Evolutionary conservation across 2,113 vertebrate genomes (phyloP).

Genomic region (Toxostoma redivivum): DNA sequence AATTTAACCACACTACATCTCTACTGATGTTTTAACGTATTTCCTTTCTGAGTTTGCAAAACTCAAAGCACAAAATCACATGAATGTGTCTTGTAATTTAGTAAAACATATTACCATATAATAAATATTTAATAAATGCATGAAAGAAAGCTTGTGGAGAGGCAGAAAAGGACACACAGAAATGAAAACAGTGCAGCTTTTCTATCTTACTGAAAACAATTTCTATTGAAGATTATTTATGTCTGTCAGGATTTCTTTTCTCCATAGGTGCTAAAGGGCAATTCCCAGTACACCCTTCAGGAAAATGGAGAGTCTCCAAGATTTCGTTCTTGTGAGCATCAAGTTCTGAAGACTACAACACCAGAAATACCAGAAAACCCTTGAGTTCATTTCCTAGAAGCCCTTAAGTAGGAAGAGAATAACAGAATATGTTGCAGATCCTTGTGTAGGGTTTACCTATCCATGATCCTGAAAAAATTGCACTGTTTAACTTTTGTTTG

Average conservation of each 20-base stretch:
- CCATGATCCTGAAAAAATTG: neutral
- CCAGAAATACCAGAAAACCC: neutral
- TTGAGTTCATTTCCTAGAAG: neutral
- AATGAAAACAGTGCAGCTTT: neutral
- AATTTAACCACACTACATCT: neutral
- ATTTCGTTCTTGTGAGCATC: neutral
- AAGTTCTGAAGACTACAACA: neutral
- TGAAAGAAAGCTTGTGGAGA: neutral
- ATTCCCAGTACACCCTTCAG: neutral
- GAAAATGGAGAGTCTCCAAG: neutral
- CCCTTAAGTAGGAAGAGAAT: neutral
- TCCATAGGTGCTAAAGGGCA: neutral
- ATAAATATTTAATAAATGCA: constrained; percentile 42
- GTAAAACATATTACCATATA: neutral
- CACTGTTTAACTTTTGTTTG: neutral
- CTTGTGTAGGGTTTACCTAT: neutral
- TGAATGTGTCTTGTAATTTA: constrained; percentile 18
- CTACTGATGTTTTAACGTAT: neutral
- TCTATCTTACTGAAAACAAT: neutral
- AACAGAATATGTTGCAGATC: neutral
- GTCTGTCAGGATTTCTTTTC: neutral
- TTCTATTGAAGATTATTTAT: neutral
- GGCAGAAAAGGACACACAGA: neutral
- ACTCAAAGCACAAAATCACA: constrained; percentile 11
- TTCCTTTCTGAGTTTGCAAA: constrained; percentile 12